A percentile compares a stretch with the other conserved stretches of the same genome.
These are phyloP conservation scores for Gallirallus australis DNA, from an alignment of 2,797 vertebrate species.

Conservation along the genomic window DNA sequence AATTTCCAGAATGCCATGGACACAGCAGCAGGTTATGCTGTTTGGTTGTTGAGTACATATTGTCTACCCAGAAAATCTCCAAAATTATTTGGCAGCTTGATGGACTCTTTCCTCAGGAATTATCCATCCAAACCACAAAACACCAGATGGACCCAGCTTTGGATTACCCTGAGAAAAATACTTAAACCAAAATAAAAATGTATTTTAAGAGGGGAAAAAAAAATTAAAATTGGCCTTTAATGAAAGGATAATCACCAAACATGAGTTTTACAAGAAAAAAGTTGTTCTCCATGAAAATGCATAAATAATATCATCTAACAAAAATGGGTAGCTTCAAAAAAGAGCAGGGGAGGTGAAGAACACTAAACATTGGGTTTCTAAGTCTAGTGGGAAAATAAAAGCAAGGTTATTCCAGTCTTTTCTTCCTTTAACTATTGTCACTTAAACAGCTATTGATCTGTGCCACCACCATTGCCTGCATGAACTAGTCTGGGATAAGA, in stretches of 20 bases:
- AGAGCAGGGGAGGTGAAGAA: background rate
- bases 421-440: background rate
- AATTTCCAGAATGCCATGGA: background rate
- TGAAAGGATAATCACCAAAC: background rate
- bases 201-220: background rate
- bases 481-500: background rate
- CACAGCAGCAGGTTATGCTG: background rate
- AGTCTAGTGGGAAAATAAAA: background rate
- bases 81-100: background rate
- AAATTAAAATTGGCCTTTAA: background rate
- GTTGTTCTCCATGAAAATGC: background rate
- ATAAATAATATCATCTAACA: background rate
- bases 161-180: background rate
- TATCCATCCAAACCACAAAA: background rate
- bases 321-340: background rate
- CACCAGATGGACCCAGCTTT: background rate
- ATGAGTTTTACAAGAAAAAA: background rate
- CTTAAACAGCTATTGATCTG: background rate
- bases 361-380: background rate
- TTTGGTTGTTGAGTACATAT: background rate
- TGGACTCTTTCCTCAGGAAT: background rate
- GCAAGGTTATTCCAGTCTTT: background rate
- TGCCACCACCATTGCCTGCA: background rate
- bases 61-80: background rate
- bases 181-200: background rate